Evolutionary conservation across 2,113 vertebrate genomes (phyloP).

Genomic region (Melanerpes formicivorus): DNA sequence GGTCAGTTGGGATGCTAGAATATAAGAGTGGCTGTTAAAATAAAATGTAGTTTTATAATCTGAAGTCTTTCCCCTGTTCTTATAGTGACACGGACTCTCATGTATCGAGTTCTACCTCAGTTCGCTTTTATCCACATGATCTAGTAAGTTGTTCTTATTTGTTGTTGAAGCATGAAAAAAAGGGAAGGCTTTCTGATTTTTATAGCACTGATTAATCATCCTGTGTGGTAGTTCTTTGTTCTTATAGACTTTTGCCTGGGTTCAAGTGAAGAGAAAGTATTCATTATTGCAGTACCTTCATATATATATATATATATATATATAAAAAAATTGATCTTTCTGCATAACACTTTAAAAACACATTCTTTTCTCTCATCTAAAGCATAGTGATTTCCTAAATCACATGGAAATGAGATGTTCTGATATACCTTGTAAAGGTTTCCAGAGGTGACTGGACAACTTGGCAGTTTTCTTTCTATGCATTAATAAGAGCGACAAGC

Average conservation of each 20-base stretch:
- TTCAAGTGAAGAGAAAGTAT: not conserved
- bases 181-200: not conserved
- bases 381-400: not conserved
- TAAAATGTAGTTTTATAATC: constrained; percentile 60
- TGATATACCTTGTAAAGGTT: not conserved
- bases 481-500: not conserved
- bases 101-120: constrained; percentile 99
- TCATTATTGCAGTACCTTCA: not conserved
- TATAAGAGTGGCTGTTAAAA: not conserved
- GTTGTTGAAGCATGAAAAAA: constrained; percentile 43
- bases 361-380: not conserved
- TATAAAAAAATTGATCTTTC: not conserved
- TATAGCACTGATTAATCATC: not conserved
- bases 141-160: constrained; percentile 87
- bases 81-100: constrained; percentile 98
- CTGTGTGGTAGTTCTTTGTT: not conserved
- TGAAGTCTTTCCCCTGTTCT: constrained; percentile 73
- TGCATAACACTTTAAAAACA: not conserved
- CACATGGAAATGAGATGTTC: not conserved
- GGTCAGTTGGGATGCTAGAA: not conserved
- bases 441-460: not conserved
- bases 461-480: not conserved
- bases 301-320: not conserved
- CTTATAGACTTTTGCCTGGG: not conserved
- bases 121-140: constrained; percentile 99